Conservation (phyloP, 2,888 invertebrate species). For the Stratiomys singularior region DNA sequence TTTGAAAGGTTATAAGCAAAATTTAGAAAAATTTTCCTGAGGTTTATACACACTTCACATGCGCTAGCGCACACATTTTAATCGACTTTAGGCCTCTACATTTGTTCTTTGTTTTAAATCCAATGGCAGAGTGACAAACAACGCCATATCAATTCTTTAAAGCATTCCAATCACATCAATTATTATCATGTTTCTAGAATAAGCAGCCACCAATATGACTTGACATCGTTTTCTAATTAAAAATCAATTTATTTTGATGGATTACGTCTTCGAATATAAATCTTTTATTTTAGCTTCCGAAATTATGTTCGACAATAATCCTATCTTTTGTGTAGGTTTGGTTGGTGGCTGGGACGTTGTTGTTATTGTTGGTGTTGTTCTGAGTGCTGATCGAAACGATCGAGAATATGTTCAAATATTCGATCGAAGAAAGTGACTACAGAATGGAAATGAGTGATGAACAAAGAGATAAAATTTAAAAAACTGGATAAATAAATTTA, state of each 20-base stretch:
- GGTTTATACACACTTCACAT: too few relatives aligned
- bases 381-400: background rate
- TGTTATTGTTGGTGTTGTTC: background rate
- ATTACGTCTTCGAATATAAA: constrained; percentile 24
- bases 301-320: constrained; percentile 45
- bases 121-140: too few relatives aligned
- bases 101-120: too few relatives aligned
- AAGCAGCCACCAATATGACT: constrained; percentile 9
- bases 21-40: too few relatives aligned
- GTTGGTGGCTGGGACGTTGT: background rate
- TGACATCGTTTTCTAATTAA: constrained; percentile 44
- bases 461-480: background rate
- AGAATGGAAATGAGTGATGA: background rate
- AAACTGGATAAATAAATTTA: too few relatives aligned
- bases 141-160: background rate
- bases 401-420: background rate
- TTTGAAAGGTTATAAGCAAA: too few relatives aligned
- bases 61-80: too few relatives aligned
- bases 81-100: too few relatives aligned
- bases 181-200: constrained; percentile 2
- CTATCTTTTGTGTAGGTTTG: constrained; percentile 23
- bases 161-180: constrained; percentile 27
- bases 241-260: constrained; percentile 46
- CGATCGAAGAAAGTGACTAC: constrained; percentile 7
- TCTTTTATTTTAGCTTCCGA: constrained; percentile 44